A percentile compares a stretch with the other conserved stretches of the same genome.
phyloP scores from a whole-genome alignment of 2,888 invertebrate genomes.

The Cephonodes hylas region DNA sequence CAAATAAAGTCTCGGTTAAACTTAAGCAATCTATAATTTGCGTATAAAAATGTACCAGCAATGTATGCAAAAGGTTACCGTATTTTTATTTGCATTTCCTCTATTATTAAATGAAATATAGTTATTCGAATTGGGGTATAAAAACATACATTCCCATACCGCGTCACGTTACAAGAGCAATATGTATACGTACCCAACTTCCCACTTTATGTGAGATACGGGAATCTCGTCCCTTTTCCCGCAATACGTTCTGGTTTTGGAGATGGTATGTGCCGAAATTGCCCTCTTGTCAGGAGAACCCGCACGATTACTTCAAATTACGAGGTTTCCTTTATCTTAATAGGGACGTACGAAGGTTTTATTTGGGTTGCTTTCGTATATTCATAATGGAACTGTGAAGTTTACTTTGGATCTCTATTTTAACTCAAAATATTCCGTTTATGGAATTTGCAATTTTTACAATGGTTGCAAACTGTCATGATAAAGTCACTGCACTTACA shows the following conservation, averaged over 20 bases:
- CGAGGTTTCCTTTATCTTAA: background rate
- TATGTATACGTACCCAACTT: background rate
- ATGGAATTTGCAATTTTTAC: too few species aligned
- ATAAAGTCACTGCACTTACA: too few species aligned
- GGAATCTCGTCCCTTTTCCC: background rate
- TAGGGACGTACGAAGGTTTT: background rate
- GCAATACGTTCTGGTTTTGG: constrained; percentile 3
- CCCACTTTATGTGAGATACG: background rate
- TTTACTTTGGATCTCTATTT: background rate
- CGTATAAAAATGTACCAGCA: too few species aligned
- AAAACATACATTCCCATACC: background rate
- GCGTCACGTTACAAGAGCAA: background rate
- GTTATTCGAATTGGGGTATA: background rate
- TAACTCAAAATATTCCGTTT: background rate
- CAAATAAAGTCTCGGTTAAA: too few species aligned
- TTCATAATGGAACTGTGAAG: background rate
- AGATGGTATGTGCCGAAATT: background rate
- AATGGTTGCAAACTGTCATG: too few species aligned
- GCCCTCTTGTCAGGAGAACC: background rate
- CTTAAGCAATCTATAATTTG: too few species aligned
- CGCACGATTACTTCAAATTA: background rate
- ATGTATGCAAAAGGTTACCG: too few species aligned
- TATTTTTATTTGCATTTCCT: background rate
- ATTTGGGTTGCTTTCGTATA: background rate
- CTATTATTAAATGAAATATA: background rate